Evolutionary conservation across 2,888 invertebrate species (phyloP), one percentile per base, ranked within the genome.

Genomic region (Andrena hattorfiana): DNA sequence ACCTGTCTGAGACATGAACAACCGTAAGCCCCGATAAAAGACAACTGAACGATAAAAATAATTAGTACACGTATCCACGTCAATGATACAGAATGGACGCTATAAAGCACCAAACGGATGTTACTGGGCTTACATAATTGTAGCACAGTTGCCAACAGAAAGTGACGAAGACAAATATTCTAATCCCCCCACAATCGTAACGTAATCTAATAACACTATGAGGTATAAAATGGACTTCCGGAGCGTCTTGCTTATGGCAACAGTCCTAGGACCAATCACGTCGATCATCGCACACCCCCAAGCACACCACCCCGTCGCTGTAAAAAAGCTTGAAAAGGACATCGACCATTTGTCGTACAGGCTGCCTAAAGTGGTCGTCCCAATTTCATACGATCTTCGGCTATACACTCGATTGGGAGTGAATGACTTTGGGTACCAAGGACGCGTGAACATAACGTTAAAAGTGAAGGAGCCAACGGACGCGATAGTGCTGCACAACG

Each of bases 311-410:
- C 5, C 54, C 5, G 48, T 7, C 6, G 7, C 1, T 5, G 2
- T 6, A 28, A 28, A 26, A 13, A 26, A 32, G 6, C 6, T 35
- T 2, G 0, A 16, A 0, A 56, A 51, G 10, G 26, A 48, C 7
- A 30, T n/a, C 20, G 70, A 73, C 3, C n/a, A 77, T 7, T n/a
- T 26, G 2, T 73, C 83, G 26, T 96, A 96, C 91, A 94, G 95
- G 0, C 94, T 96, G 3, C 96, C 96, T 0, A 94, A 94, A 4
- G 94, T 94, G 28, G 94, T 95, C 0, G 87, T 91, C n/a, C 96
- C 96, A 0, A 93, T 93, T 0, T 94, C 94, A 77, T 96, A 96
- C 90, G 95, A 95, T 70, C 94, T 96, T 16, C 91, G 92, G 0
- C 69, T 92, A 23, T 64, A 85, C 10, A 87, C 89, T 1, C 82